These are phyloP conservation scores for Lamproptera curius DNA, from an alignment of 2,888 invertebrate species.

Conservation along the genomic window DNA sequence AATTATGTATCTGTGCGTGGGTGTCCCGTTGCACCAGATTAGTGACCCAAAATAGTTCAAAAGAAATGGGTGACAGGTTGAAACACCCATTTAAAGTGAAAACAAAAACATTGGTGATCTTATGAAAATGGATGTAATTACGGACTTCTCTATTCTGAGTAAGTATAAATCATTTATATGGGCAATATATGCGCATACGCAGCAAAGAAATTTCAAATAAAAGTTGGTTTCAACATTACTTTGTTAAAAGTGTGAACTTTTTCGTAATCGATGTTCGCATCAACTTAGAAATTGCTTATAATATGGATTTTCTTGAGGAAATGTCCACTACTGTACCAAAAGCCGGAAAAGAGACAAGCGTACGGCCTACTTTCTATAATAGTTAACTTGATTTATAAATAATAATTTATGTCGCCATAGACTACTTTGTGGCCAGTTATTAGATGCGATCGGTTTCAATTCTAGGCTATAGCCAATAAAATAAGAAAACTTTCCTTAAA, in stretches of 20 bases:
- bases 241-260: too few relatives aligned
- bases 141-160: slow-evolving; percentile 63
- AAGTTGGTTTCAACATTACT: too few relatives aligned
- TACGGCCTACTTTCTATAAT: slow-evolving; percentile 26
- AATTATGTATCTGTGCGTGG: slow-evolving; percentile 25
- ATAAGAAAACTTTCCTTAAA: too few relatives aligned
- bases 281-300: too few relatives aligned
- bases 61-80: slow-evolving; percentile 71
- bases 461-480: too few relatives aligned
- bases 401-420: too few relatives aligned
- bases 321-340: not conserved
- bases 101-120: slow-evolving; percentile 51
- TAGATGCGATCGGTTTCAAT: too few relatives aligned
- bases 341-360: slow-evolving; percentile 11
- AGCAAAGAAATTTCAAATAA: too few relatives aligned
- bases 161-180: slow-evolving; percentile 51
- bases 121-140: slow-evolving; percentile 64
- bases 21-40: slow-evolving; percentile 19
- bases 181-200: too few relatives aligned
- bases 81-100: slow-evolving; percentile 69
- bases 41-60: slow-evolving; percentile 38
- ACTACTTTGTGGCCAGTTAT: too few relatives aligned
- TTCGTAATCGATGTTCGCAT: too few relatives aligned
- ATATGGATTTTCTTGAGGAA: too few relatives aligned
- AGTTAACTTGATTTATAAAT: slow-evolving; percentile 18